These are phyloP conservation scores for Smithornis capensis DNA, from an alignment of 2,113 vertebrate genomes.

Conservation along the genomic window DNA sequence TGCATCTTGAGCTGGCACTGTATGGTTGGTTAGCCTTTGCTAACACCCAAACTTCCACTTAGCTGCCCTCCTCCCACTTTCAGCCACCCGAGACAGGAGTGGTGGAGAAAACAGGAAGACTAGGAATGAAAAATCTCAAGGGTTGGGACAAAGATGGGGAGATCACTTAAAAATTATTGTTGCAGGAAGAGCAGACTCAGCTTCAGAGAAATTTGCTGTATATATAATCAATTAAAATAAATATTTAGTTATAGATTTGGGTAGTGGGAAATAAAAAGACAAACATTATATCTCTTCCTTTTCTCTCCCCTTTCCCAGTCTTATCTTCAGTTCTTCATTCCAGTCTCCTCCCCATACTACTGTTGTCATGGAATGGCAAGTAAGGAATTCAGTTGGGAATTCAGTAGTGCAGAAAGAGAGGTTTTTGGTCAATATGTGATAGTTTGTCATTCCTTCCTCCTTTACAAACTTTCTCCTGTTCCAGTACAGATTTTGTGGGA, in stretches of 20 bases:
- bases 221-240: not conserved
- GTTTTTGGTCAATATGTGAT: rapidly evolving
- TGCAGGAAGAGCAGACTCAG: not conserved
- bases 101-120: not conserved
- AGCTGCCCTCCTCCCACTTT: not conserved
- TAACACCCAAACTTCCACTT: not conserved
- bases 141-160: not conserved
- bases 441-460: not conserved
- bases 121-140: not conserved
- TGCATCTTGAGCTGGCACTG: not conserved
- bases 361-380: not conserved
- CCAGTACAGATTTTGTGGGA: not conserved
- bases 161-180: not conserved
- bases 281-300: not conserved
- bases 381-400: not conserved
- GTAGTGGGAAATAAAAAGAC: not conserved
- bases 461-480: not conserved
- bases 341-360: rapidly evolving
- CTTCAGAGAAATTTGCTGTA: not conserved
- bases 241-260: not conserved
- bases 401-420: rapidly evolving
- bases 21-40: not conserved
- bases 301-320: not conserved
- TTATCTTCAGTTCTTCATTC: not conserved
- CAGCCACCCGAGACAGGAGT: not conserved